Evolutionary conservation across 2,797 vertebrate genomes (phyloP), one percentile per base, ranked within the genome.

Genomic region (Amphiprion clarkii): DNA sequence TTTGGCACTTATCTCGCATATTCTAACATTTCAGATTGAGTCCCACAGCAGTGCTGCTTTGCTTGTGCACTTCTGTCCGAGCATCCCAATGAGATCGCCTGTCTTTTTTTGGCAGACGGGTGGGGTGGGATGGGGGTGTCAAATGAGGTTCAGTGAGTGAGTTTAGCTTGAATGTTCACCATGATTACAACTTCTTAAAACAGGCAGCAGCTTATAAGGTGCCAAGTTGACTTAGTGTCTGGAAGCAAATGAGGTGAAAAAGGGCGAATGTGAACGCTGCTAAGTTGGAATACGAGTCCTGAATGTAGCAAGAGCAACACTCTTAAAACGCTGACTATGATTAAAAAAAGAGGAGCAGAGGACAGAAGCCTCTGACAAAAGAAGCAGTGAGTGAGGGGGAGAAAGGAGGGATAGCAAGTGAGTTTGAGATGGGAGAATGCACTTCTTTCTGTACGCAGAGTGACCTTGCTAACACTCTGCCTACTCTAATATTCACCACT

Each of bases 401-500:
- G 55, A 56, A 11, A 62, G 51, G 51, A 64, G 71, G 68, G 9
- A 36, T 16, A n/a, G 60, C 69, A 23, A 81, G 80, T 33, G 63
- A 71, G 83, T 77, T 72, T 75, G 73, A 88, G 79, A 71, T 52
- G 52, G 69, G 55, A 87, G 83, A 83, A 39, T 39, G 78, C 81
- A 90, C 82, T 89, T 88, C 71, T 67, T 73, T 81, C 81, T 81
- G 79, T 80, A 87, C 82, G 73, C 55, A 85, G 66, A 90, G 71
- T 77, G 76, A 89, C 81, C 77, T 74, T 84, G 84, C 87, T 77
- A 83, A 87, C 84, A 81, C 86, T 84, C 71, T 44, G 76, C 67
- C 77, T 90, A 59, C 85, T 91, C 77, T 60, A 87, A 88, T 87
- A 93, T 91, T 93, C 90, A 91, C 78, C 65, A 79, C 83, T 82